Conservation (phyloP, 2,888 invertebrate genomes). For the Volucella inanis region DNA sequence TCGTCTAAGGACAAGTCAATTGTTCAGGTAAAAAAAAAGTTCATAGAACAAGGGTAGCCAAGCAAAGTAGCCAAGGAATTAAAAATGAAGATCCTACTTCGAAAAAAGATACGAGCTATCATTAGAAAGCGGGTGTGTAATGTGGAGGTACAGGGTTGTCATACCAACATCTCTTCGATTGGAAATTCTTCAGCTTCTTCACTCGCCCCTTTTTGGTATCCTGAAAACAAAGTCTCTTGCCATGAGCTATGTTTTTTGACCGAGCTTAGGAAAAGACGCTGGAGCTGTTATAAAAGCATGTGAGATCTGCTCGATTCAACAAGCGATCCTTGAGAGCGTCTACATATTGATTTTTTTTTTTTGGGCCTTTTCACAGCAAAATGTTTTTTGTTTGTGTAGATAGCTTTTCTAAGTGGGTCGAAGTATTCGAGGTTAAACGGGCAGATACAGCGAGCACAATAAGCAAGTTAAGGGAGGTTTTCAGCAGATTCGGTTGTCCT, state of each 20-base stretch:
- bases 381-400: constrained; percentile 20
- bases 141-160: neutral
- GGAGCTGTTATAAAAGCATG: constrained; percentile 11
- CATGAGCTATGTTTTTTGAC: constrained; percentile 10
- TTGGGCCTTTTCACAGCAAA: constrained; percentile 22
- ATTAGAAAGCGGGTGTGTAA: neutral
- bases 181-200: constrained; percentile 1
- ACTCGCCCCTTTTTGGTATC: constrained; percentile 10
- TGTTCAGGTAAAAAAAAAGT: neutral
- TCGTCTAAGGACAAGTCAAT: constrained; percentile 1
- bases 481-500: constrained; percentile 30
- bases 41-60: neutral
- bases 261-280: neutral
- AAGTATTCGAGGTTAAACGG: constrained; percentile 6
- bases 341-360: constrained; percentile 25
- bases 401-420: constrained; percentile 24
- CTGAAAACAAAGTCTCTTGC: constrained; percentile 12
- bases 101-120: neutral
- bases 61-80: neutral
- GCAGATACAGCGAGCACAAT: neutral
- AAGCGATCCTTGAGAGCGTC: constrained; percentile 7
- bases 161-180: constrained; percentile 10
- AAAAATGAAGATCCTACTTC: constrained; percentile 1
- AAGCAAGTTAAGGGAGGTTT: constrained; percentile 23
- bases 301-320: constrained; percentile 16